Conservation (phyloP, 2,113 vertebrate genomes). For the Tachuris rubrigastra region DNA sequence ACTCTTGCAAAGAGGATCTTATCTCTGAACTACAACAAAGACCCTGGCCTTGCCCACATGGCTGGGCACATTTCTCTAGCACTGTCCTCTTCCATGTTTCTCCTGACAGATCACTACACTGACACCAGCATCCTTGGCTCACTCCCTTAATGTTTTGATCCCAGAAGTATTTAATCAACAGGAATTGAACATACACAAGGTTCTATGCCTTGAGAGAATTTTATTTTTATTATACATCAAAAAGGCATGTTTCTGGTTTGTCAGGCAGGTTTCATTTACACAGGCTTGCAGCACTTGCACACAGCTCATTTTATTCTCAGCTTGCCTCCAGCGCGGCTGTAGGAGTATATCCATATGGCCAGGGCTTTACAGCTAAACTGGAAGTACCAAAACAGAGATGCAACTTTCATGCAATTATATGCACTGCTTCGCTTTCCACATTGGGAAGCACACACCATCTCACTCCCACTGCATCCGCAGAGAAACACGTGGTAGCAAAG, state of each 20-base stretch:
- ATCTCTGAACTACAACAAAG: neutral
- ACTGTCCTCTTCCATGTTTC: neutral
- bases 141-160: neutral
- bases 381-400: constrained; percentile 59
- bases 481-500: neutral
- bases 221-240: constrained; percentile 61
- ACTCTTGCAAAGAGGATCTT: neutral
- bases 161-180: constrained; percentile 11
- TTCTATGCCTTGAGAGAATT: neutral
- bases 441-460: neutral
- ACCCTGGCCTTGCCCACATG: neutral
- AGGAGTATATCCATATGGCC: constrained; percentile 49
- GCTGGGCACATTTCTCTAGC: neutral
- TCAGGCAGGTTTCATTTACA: constrained; percentile 55
- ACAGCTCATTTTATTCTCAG: constrained; percentile 65
- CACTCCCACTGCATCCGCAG: constrained; percentile 9
- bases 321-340: constrained; percentile 52
- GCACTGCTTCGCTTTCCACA: neutral
- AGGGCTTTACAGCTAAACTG: constrained; percentile 34
- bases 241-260: constrained; percentile 53
- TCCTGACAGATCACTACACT: neutral
- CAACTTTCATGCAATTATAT: neutral
- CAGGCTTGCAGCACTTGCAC: constrained; percentile 38
- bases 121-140: neutral
- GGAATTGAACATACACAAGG: neutral